Percentiles rank a stretch among this genome's conserved stretches.
Conservation (phyloP, 2,888 invertebrate genomes). For the Volucella inflata region DNA sequence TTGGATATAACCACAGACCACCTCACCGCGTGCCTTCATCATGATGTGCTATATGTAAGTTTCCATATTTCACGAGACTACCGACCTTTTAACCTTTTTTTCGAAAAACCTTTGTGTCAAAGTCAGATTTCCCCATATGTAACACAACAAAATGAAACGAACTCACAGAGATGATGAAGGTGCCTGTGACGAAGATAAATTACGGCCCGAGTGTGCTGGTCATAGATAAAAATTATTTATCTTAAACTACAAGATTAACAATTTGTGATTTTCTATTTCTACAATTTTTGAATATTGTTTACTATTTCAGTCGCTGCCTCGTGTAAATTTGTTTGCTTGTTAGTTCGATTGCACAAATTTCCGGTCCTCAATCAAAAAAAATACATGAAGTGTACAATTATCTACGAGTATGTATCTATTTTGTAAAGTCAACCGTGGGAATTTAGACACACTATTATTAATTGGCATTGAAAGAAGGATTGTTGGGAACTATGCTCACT, state of each 20-base stretch:
- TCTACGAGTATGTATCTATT: background rate
- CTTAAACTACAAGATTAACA: conserved; percentile 58
- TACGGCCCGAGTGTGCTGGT: conserved; percentile 42
- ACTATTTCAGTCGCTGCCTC: background rate
- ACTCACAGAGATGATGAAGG: conserved; percentile 22
- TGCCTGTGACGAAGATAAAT: conserved; percentile 66
- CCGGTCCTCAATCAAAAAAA: conserved; percentile 54
- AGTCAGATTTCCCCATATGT: conserved; percentile 45
- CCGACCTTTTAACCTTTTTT: conserved; percentile 52
- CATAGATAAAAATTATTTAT: conserved; percentile 54
- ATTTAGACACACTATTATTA: conserved; percentile 15
- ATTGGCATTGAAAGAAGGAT: background rate
- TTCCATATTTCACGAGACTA: conserved; percentile 14
- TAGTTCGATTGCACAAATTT: conserved; percentile 52
- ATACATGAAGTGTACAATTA: background rate
- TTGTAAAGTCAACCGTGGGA: conserved; percentile 38
- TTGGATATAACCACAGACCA: conserved; percentile 29
- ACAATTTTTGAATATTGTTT: conserved; percentile 6
- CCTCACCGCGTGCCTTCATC: conserved; percentile 5
- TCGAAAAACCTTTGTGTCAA: conserved; percentile 48
- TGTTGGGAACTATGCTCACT: background rate
- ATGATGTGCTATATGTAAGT: conserved; percentile 10
- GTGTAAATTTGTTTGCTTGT: conserved; percentile 25
- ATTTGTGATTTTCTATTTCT: conserved; percentile 54
- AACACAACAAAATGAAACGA: conserved; percentile 13